Conservation (phyloP, 2,113 vertebrate genomes). For the Saimiri boliviensis region DNA sequence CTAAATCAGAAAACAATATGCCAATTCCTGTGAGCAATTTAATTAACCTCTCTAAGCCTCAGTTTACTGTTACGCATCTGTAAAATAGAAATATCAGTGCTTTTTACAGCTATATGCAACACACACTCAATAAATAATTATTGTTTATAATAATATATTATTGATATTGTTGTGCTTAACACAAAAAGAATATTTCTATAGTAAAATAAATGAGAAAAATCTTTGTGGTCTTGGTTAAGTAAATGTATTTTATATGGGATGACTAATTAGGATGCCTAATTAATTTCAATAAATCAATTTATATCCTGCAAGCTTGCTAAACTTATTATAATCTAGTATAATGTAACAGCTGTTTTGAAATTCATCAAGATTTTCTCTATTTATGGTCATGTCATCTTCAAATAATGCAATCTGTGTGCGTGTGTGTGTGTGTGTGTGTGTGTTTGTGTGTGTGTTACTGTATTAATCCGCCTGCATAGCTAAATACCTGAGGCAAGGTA, state of each 20-base stretch:
- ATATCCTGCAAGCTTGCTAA: neutral
- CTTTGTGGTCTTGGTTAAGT: neutral
- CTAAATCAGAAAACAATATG: neutral
- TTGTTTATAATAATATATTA: neutral
- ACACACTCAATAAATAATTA: neutral
- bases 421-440: no score
- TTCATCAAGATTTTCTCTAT: neutral
- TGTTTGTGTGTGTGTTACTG: no score
- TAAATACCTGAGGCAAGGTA: no score
- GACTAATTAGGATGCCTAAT: neutral
- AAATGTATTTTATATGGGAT: neutral
- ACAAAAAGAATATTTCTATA: neutral
- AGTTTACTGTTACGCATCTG: neutral
- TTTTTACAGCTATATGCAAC: neutral
- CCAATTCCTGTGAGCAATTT: neutral
- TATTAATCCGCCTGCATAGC: no score
- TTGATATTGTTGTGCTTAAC: neutral
- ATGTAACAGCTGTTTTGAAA: neutral
- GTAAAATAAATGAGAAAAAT: neutral
- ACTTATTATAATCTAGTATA: neutral
- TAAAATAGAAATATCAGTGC: neutral
- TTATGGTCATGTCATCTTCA: neutral
- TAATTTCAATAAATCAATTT: neutral
- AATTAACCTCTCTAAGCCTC: neutral
- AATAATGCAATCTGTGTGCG: neutral